Evolutionary conservation across 2,888 invertebrate species (phyloP), one percentile per base, ranked within the genome.

Genomic region (Spodoptera exigua): DNA sequence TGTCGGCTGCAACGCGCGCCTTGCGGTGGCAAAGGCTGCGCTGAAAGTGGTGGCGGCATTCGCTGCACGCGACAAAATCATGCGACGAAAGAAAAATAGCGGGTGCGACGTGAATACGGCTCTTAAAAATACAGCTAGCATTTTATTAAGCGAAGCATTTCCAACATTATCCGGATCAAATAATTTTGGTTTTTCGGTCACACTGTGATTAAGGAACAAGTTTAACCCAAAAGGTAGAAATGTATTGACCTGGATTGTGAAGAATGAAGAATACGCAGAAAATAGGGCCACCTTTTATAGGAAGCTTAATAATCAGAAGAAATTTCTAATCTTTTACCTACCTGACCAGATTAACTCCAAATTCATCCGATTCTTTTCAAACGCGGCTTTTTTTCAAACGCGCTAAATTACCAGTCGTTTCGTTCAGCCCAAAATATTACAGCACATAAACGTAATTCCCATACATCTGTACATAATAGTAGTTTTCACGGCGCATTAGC

Each of bases 401-500:
- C 10, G 3, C 4, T 9, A 73, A 51, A 49, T 61, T 39, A 17
- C 40, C 16, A 40, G 37, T 18, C 48, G 44, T 48, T 73, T 35
- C 39, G 48, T 49, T 18, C 16, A 27, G 17, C 32, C 49, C 21
- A 7, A 61, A 73, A 68, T 61, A 61, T 68, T 46, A 46, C 44
- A 48, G 36, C 40, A 51, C 14, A 41, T 49, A 49, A 51, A 36
- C 49, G 70, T 69, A 61, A 68, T 54, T 58, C 70, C 41, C 54
- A 43, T 53, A 70, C 57, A 62, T 62, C 44, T 70, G 74, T 62
- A 52, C 43, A 53, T 59, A 61, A 64, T 40, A 66, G 51, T 47
- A 58, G 59, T 62, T 75, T 77, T 64, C 60, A 58, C 61, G 60
- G 61, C 46, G 67, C 74, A 74, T 74, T 74, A 74, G 67, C 43